phyloP scores from a whole-genome alignment of 2,113 vertebrate genomes.

The Orientallactaga bullata region DNA sequence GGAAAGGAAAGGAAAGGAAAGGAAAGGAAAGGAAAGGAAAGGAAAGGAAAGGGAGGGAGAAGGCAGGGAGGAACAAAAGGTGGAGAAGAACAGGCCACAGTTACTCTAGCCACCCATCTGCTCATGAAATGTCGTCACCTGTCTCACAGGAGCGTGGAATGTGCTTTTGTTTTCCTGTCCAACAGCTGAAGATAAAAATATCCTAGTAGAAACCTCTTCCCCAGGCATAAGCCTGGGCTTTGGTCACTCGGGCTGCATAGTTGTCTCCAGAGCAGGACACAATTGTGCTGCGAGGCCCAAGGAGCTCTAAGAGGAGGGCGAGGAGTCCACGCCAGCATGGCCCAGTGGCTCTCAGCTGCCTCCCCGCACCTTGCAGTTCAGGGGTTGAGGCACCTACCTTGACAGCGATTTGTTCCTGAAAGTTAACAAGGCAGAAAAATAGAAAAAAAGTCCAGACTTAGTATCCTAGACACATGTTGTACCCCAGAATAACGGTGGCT shows the following conservation, averaged over 20 bases:
- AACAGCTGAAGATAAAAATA: constrained; percentile 59
- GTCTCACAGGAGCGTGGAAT: not conserved
- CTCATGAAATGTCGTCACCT: constrained; percentile 14
- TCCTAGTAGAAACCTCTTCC: not conserved
- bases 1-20: no score
- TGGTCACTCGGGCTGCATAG: not conserved
- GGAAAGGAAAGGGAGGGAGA: not conserved
- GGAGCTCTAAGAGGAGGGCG: no score
- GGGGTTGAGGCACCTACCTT: not conserved
- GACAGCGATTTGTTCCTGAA: constrained; percentile 18
- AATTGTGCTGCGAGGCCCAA: not conserved
- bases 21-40: not conserved
- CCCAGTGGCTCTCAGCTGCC: not conserved
- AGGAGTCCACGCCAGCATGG: not conserved
- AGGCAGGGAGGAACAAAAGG: not conserved
- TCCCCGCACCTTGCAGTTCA: no score
- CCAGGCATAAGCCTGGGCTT: not conserved
- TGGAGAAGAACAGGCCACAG: not conserved
- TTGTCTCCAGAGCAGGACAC: not conserved
- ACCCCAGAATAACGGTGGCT: not conserved
- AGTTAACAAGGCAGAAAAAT: not conserved
- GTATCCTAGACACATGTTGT: not conserved
- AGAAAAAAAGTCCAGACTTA: not conserved
- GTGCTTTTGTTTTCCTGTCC: not conserved
- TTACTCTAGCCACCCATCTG: not conserved